Evolutionary conservation across 2,113 vertebrate genomes (phyloP), one percentile per base, ranked within the genome.

Genomic region (Pagrus major): DNA sequence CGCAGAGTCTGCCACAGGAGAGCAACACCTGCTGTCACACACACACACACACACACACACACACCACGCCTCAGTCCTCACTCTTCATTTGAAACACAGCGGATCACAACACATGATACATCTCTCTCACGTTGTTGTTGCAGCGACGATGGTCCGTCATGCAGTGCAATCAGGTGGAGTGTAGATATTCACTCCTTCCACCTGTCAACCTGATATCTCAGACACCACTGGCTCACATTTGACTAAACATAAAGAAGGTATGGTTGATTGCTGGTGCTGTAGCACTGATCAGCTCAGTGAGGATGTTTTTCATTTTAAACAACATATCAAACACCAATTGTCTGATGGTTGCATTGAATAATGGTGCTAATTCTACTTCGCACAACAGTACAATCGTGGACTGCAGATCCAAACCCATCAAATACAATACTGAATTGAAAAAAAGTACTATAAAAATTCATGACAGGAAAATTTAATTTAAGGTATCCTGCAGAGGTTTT

Each of bases 21-120:
- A 76, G 81, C 72, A 58, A 61, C 85, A 81, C 83, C 86, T 88
- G 81, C 86, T 89, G 76, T 69, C 75, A 81, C 78, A 59, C 41
- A 33, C 80, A 29, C 84, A n/a, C n/a, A n/a, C n/a, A n/a, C 41
- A 33, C 80, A 29, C 84, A 33, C 80, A 35, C 80, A 12, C 37
- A 72, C 78, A 55, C 67, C 75, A 52, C 46, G 20, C 83, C 47
- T 71, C 64, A 21, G 67, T 51, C 84, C 41, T 83, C 67, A 12
- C 65, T 86, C 74, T 52, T 76, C 65, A 83, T 86, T 66, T 85
- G 29, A 64, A 83, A 72, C 75, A 37, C 63, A 75, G 71, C 39
- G 6, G 59, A 41, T 78, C 75, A 42, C 69, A 75, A 80, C 66
- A 42, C 46, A n/a, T 63, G 67, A 63, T 25, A 29, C 4, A 20